phyloP scores from a whole-genome alignment of 2,113 vertebrate genomes.

The Eulemur macaco region DNA sequence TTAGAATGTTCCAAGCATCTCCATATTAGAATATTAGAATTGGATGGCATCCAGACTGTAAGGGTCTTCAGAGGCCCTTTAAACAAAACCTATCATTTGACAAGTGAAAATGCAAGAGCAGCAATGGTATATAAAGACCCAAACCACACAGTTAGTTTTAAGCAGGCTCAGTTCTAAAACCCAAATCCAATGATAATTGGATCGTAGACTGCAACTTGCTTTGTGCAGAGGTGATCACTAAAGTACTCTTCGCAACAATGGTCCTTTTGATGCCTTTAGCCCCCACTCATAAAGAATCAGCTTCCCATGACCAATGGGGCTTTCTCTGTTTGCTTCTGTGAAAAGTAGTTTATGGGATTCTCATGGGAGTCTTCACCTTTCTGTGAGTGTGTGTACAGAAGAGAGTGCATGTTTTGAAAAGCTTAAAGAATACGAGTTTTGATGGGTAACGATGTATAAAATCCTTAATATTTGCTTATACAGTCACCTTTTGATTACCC shows the following conservation, averaged over 20 bases:
- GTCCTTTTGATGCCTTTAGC: background rate
- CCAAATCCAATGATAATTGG: background rate
- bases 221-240: background rate
- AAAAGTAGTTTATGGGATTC: background rate
- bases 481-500: conserved; percentile 42
- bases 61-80: background rate
- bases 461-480: conserved; percentile 52
- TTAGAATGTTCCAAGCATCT: background rate
- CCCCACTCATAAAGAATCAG: background rate
- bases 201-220: background rate
- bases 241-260: background rate
- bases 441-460: conserved; percentile 57
- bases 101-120: background rate
- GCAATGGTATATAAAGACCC: background rate
- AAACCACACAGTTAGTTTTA: background rate
- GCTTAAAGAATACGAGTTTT: conserved; percentile 16
- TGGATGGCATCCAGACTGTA: background rate
- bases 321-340: background rate
- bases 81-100: background rate
- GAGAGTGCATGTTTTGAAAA: background rate
- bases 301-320: background rate
- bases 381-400: background rate
- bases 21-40: background rate
- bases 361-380: background rate
- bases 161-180: background rate